Evolutionary conservation across 1,140 invertebrate species (phyloP), one percentile per base, ranked within the genome.

Genomic region (Drusus annulatus): DNA sequence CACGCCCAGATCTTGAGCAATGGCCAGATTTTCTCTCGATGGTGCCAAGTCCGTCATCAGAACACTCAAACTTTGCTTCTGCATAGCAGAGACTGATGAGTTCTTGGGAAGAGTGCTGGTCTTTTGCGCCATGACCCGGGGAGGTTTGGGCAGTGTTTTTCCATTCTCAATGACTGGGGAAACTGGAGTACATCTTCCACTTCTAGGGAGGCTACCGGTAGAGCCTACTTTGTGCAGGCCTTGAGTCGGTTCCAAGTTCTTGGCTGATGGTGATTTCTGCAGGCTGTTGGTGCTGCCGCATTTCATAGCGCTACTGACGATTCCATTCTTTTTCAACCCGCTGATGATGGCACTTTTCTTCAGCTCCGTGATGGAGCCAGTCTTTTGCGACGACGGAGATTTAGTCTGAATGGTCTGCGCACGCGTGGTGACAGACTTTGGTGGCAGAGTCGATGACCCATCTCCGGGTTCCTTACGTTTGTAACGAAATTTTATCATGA

Each of bases 401-500:
- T 51, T 83, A 74, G 75, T 1, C 21, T 56, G 68, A 17, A 56
- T 28, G n/a, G 58, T 71, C 54, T 68, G 75, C 71, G 54, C 50
- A 76, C 63, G 73, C 68, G 28, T 76, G 45, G 80, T 87, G 84
- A 16, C 87, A 80, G 51, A 17, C 23, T 69, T 80, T 3, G 68
- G 56, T 7, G 87, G 87, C 56, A 88, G 25, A 0, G 87, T 85
- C 83, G 87, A 86, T 36, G 85, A 74, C 25, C 81, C 85, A 75
- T 86, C 86, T 84, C 89, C 86, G 80, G 84, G 87, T 52, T 92
- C 91, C 83, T 92, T 92, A 52, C 91, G 90, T 79, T 92, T 92
- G 83, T 92, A 92, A 63, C 91, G 90, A 88, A 92, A 92, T 87
- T 92, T 92, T 78, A 92, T 92, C 91, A 92, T 92, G 84, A 87